Base-by-base conservation (phyloP, 64 coral and sea anemone species). In the Exaiptasia diaphana region DNA sequence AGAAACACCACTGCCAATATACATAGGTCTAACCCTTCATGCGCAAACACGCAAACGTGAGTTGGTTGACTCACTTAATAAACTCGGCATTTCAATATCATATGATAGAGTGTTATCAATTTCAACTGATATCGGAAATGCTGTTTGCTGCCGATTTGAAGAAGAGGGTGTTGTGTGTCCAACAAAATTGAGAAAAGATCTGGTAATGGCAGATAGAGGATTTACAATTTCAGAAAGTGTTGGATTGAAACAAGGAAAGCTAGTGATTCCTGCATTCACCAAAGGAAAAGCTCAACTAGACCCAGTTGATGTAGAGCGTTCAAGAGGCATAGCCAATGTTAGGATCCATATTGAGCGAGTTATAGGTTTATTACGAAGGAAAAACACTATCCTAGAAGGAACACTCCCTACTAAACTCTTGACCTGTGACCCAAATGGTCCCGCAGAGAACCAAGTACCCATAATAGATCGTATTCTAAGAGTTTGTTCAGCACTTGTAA, bases 401-500 rank as follows among this genome's bases (percentile, higher is more conserved):
- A 26, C 50, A 75, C 45, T 28, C 10, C 49, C 23, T 54, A 79
- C 76, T 61, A 41, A 79, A 31, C 60, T 79, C 37, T 41, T 79
- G 25, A 79, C 38, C n/a, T 79, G 76, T 75, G 42, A 33, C 29
- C 53, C 72, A 45, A 75, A 75, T 29, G 0, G 72, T 35, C 25
- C 25, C 49, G 53, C 22, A 75, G 42, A 36, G 39, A 37, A 75
- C 45, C 41, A 75, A 48, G 45, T 75, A 33, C 72, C 45, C 35
- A 50, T 75, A 48, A 75, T 53, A 20, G 45, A 75, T 29, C 72
- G 72, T 32, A 53, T 75, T 75, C 14, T 75, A 15, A 35, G 26
- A 46, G 72, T 75, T 22, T 75, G 72, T 18, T 75, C 72, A 32
- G 52, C 76, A 55, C 76, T 64, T 53, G 76, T 79, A 59, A 79